These are phyloP conservation scores for Coleophora deauratella DNA, from an alignment of 2,888 invertebrate species.

Conservation along the genomic window DNA sequence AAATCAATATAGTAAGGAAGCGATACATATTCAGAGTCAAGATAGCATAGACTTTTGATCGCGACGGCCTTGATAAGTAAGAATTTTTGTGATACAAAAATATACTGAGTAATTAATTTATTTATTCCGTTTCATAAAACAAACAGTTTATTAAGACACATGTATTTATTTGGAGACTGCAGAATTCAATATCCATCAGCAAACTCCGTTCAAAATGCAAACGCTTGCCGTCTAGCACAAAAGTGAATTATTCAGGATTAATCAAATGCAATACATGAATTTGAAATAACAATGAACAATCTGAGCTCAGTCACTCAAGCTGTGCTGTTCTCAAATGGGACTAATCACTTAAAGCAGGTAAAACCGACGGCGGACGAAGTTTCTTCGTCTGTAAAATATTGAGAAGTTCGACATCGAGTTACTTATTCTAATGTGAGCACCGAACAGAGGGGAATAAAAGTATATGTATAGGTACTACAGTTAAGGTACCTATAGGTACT, in stretches of 20 bases:
- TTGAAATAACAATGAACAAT: conserved; percentile 18
- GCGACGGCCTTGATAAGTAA: too few species aligned
- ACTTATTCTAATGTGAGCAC: conserved; percentile 19
- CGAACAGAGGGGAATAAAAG: too few species aligned
- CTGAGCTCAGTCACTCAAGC: conserved; percentile 25
- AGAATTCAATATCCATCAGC: neutral
- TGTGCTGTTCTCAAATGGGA: conserved; percentile 63
- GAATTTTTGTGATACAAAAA: too few species aligned
- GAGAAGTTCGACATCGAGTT: conserved; percentile 40
- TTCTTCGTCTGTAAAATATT: conserved; percentile 49
- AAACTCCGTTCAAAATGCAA: conserved; percentile 22
- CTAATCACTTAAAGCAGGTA: conserved; percentile 68
- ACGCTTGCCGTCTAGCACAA: conserved; percentile 9
- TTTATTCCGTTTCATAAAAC: too few species aligned
- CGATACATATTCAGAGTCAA: too few species aligned
- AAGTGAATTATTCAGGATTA: conserved; percentile 27
- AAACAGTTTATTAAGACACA: too few species aligned
- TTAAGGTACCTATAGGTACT: too few species aligned
- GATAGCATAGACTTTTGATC: too few species aligned
- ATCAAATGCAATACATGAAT: conserved; percentile 30
- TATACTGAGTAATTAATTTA: too few species aligned
- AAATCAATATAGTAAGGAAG: too few species aligned
- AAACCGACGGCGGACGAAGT: conserved; percentile 32
- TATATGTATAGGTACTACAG: too few species aligned
- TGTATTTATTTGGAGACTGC: too few species aligned